These are phyloP conservation scores for Pipistrellus nathusii DNA, from an alignment of 2,797 vertebrate species.

Conservation along the genomic window DNA sequence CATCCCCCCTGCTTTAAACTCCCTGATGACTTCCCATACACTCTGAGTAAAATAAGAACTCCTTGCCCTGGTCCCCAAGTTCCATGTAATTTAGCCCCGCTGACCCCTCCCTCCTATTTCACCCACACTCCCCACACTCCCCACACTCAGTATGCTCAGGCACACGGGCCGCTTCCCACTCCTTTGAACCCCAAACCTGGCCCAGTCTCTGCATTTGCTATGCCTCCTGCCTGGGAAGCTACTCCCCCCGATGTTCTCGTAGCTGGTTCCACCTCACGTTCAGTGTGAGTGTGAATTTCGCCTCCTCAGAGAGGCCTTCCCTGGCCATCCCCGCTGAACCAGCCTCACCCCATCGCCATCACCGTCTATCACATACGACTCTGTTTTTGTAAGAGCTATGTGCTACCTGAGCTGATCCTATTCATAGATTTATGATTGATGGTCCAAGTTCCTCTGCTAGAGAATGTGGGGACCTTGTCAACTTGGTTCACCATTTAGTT, in stretches of 20 bases:
- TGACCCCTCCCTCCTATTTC: neutral
- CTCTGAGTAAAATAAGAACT: neutral
- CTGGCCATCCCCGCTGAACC: neutral
- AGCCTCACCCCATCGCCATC: neutral
- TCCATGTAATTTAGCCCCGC: neutral
- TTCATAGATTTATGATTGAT: neutral
- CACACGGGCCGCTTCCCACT: no score
- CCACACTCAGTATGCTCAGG: fast-evolving
- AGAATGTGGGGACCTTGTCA: neutral
- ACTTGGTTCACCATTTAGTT: neutral
- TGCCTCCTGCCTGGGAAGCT: neutral
- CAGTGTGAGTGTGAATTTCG: no score
- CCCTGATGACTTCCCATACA: neutral
- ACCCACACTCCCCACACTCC: fast-evolving
- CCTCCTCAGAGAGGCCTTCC: neutral
- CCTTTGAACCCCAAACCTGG: neutral
- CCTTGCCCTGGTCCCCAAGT: neutral
- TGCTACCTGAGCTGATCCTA: neutral
- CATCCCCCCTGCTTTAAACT: neutral
- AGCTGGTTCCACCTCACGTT: neutral
- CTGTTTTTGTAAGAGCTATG: neutral
- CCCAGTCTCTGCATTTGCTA: neutral
- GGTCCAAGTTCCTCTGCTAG: neutral
- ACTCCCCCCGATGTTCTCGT: neutral
- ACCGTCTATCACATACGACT: no score